Evolutionary conservation across 2,797 vertebrate genomes (phyloP), one percentile per base, ranked within the genome.

Genomic region (Sciaenops ocellatus): DNA sequence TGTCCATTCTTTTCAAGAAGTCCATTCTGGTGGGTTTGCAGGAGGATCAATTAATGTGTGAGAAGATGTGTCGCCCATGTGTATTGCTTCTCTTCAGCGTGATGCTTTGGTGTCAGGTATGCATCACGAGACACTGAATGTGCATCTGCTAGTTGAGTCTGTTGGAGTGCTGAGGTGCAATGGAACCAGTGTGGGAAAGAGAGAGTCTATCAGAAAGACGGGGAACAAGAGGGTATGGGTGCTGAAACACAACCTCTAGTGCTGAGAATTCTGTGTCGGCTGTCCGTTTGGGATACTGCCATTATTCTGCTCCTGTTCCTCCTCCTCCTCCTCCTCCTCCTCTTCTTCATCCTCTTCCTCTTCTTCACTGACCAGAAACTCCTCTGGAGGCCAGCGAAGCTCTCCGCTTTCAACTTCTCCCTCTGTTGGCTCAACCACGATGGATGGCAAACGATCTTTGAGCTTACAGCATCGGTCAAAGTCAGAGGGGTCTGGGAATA

Each of bases 351-450:
- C 93, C 0, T 94, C 95, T 3, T 96, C 96, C 3, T 96, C 96
- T 0, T 95, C 96, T 0, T 96, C 96, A 66, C 96, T 97, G 87
- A 98, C 96, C 0, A 98, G 92, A 87, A 97, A 98, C 87, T 99
- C 98, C 71, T 99, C 98, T 0, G 98, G 98, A 0, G 98, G 98
- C 98, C 98, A 99, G 90, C 98, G 96, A 61, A 99, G 96, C 94
- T 99, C 98, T 1, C 98, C 98, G 0, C 98, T 99, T 92, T 99
- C 98, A 52, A 99, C 98, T 1, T 99, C 98, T 0, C 97, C 98
- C 75, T 99, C 98, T 0, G 98, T 99, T 0, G 97, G 97, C 82
- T 99, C 98, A 69, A 99, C 98, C 87, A 99, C 98, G 0, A 99
- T 99, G 56, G 98, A 99, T 0, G 98, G 98, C 72, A 99, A 96